Percentiles rank a stretch among this genome's conserved stretches.
phyloP scores from a whole-genome alignment of 37 sponge, comb jelly and placozoan genomes.

The Ephydatia muelleri region DNA sequence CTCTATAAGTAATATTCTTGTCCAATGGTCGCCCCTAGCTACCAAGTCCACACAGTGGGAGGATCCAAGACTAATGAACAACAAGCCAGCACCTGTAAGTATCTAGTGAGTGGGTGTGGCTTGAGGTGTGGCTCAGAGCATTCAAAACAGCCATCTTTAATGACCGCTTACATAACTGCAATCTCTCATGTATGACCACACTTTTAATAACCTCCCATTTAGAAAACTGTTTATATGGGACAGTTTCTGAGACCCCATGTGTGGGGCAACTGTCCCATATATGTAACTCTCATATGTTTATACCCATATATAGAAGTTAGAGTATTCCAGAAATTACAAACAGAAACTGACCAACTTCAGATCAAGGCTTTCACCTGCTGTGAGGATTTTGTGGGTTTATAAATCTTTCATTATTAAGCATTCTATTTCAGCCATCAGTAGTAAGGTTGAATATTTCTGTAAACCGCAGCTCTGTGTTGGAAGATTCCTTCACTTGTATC shows the following conservation, averaged over 20 bases:
- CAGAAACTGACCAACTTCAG: constrained; percentile 82
- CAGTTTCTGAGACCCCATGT: too few relatives aligned
- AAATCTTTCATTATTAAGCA: background rate
- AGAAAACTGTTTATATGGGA: too few relatives aligned
- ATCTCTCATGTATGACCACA: too few relatives aligned
- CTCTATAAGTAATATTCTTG: background rate
- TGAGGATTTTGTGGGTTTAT: background rate
- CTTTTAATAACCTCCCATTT: too few relatives aligned
- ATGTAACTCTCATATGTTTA: background rate
- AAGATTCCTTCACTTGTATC: constrained; percentile 80
- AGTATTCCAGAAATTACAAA: constrained; percentile 85
- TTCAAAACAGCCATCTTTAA: too few relatives aligned
- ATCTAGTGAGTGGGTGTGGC: background rate
- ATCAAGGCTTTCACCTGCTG: constrained; percentile 37
- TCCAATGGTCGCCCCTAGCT: background rate
- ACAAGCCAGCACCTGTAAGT: constrained; percentile 73
- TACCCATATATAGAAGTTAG: constrained; percentile 37
- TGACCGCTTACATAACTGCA: too few relatives aligned
- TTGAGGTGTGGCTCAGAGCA: background rate
- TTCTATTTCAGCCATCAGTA: background rate
- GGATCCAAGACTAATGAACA: constrained; percentile 75
- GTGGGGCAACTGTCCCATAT: too few relatives aligned
- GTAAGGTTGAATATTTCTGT: constrained; percentile 65
- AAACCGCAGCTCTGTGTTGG: constrained; percentile 68
- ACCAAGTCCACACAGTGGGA: constrained; percentile 91